Conservation (phyloP, 2,888 invertebrate genomes). For the Galeruca laticollis region DNA sequence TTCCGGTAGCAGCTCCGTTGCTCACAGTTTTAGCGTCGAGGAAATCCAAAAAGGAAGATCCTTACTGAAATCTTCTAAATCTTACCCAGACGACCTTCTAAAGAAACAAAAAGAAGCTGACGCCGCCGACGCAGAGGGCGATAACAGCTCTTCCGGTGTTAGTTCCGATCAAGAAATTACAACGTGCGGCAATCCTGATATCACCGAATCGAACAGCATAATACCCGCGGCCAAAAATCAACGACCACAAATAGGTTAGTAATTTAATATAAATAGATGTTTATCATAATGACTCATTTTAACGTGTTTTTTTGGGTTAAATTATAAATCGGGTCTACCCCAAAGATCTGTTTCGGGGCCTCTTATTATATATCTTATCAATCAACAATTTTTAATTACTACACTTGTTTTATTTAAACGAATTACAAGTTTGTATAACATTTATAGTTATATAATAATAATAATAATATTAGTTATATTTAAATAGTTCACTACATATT, state of each 20-base stretch:
- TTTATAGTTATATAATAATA: no score
- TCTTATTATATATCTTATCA: no score
- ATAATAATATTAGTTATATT: no score
- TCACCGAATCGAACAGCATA: constrained; percentile 57
- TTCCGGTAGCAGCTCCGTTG: constrained; percentile 79
- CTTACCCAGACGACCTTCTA: constrained; percentile 86
- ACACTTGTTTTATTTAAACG: no score
- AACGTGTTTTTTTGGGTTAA: no score
- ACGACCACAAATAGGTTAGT: constrained; percentile 58
- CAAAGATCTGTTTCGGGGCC: no score
- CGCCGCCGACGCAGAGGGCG: constrained; percentile 78
- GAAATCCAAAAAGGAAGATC: constrained; percentile 90
- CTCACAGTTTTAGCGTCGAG: constrained; percentile 89
- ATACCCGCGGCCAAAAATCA: constrained; percentile 57
- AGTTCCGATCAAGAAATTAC: constrained; percentile 86
- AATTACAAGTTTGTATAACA: no score
- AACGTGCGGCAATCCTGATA: constrained; percentile 69
- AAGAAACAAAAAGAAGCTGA: constrained; percentile 67
- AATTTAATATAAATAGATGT: constrained; percentile 41
- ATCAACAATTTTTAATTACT: no score
- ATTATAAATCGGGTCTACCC: no score
- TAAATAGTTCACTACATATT: no score
- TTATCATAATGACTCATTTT: no score
- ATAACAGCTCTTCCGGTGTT: constrained; percentile 90
- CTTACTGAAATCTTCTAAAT: constrained; percentile 86